Base-by-base conservation (phyloP, 2,113 vertebrate species). In the Pygoscelis adeliae region DNA sequence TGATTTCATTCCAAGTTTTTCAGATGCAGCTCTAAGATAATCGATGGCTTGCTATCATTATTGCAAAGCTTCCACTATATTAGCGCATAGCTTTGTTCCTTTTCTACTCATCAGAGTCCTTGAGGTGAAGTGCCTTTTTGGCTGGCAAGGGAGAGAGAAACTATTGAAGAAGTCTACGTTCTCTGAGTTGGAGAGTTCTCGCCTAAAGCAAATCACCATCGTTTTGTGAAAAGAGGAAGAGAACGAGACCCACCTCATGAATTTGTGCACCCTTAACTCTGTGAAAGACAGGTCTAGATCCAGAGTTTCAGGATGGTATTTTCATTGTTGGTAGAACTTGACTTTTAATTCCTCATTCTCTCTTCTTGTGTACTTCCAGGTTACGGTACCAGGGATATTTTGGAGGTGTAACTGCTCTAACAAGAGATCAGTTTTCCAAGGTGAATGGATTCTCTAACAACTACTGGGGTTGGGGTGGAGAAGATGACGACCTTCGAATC, bases 401-500 rank as follows among this genome's bases (percentile, higher is more conserved):
- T 97, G 99, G 99, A 90, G 99, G 99, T 55, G 99, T 99, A 82
- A 99, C 99, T 50, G 99, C 99, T 67, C 97, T 99, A 98, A 99
- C 98, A 80, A 98, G 93, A 97, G 98, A 99, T 13, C 99, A 99
- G 63, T 99, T 99, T 98, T 92, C 87, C 86, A 98, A 97, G 97
- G 99, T 99, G 73, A 99, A 99, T 90, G 99, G 99, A 95, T 99
- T 99, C 97, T 99, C 99, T 55, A 99, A 99, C 98, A 98, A 91
- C 66, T 99, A 99, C 98, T 99, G 99, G 99, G 99, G 99, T 61
- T 99, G 99, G 99, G 99, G 99, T 62, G 99, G 99, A 94, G 99
- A 99, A 98, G 99, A 99, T n/a, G 99, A 99, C 11, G 99, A 99
- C 94, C 99, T 99, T 94, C 98, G 99, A 62, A 98, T 98, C 97